These are phyloP conservation scores for Chymomyza fuscimana DNA, from an alignment of 2,888 invertebrate species.

Conservation along the genomic window DNA sequence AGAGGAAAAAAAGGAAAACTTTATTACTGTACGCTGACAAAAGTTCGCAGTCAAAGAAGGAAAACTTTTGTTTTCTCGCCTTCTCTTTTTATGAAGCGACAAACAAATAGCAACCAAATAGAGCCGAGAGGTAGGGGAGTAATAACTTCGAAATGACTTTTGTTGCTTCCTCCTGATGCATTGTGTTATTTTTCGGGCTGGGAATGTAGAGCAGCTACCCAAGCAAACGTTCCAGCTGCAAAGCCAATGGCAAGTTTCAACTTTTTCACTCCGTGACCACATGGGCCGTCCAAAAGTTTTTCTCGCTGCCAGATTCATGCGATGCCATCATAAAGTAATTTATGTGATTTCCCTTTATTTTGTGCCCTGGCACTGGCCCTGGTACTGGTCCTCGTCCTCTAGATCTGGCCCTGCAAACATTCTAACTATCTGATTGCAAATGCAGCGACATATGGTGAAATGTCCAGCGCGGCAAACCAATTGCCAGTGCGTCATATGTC, in stretches of 20 bases:
- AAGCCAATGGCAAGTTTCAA: constrained; percentile 29
- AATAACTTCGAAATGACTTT: constrained; percentile 74
- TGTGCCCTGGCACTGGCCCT: constrained; percentile 16
- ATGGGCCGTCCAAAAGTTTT: constrained; percentile 60
- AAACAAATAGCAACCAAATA: constrained; percentile 50
- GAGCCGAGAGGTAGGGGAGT: constrained; percentile 30
- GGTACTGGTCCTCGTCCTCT: not conserved
- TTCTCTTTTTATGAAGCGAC: constrained; percentile 55
- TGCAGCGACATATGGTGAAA: constrained; percentile 64
- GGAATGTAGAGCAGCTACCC: constrained; percentile 3
- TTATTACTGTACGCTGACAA: constrained; percentile 56
- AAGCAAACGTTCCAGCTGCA: not conserved
- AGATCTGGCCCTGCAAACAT: constrained; percentile 14
- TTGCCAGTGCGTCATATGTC: constrained; percentile 56
- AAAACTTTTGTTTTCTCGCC: constrained; percentile 70
- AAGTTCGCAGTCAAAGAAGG: constrained; percentile 58
- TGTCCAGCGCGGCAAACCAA: constrained; percentile 44
- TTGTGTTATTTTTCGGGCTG: constrained; percentile 34
- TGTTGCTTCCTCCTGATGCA: constrained; percentile 63
- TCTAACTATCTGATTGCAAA: constrained; percentile 59
- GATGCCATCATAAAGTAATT: constrained; percentile 72
- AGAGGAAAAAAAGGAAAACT: constrained; percentile 37
- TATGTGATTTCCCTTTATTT: constrained; percentile 59
- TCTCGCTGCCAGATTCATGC: constrained; percentile 54
- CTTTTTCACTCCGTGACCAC: constrained; percentile 61